phyloP scores from a whole-genome alignment of 2,888 invertebrate genomes.

The Ptychoptera contaminata region DNA sequence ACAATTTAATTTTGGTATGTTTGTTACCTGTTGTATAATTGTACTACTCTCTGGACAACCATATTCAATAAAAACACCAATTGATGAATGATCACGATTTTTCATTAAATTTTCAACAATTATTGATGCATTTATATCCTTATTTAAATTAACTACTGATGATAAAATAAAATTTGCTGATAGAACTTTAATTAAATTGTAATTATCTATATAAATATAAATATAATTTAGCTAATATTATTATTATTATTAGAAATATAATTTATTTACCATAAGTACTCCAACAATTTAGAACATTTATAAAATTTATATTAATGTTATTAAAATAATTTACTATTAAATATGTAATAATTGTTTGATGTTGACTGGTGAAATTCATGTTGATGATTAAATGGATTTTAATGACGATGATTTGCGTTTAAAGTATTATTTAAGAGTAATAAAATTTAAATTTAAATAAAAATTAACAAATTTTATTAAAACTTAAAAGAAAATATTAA shows the following conservation, averaged over 20 bases:
- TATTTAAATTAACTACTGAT: slow-evolving; percentile 6
- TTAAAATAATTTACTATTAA: slow-evolving; percentile 20
- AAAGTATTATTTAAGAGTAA: too few species aligned
- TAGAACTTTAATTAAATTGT: slow-evolving; percentile 11
- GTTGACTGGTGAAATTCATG: too few species aligned
- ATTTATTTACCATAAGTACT: slow-evolving; percentile 14
- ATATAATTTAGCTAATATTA: too few species aligned
- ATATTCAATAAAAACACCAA: slow-evolving; percentile 21
- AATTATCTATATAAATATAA: slow-evolving; percentile 14
- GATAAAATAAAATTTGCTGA: slow-evolving; percentile 14
- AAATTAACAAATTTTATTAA: too few species aligned
- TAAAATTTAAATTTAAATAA: too few species aligned
- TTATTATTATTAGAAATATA: too few species aligned
- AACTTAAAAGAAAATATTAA: too few species aligned
- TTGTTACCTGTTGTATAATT: slow-evolving; percentile 17
- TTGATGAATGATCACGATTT: slow-evolving; percentile 12
- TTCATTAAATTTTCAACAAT: slow-evolving; percentile 13
- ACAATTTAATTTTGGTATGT: not conserved
- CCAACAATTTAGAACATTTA: slow-evolving; percentile 23
- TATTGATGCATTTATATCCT: slow-evolving; percentile 9
- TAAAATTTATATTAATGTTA: slow-evolving; percentile 14
- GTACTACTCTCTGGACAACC: slow-evolving; percentile 14
- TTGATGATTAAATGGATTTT: too few species aligned
- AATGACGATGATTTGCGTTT: too few species aligned
- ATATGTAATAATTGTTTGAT: slow-evolving; percentile 9